A percentile compares a stretch with the other conserved stretches of the same genome.
Evolutionary conservation across 1,140 invertebrate genomes (phyloP).

Genomic region (Oryzaephilus surinamensis): DNA sequence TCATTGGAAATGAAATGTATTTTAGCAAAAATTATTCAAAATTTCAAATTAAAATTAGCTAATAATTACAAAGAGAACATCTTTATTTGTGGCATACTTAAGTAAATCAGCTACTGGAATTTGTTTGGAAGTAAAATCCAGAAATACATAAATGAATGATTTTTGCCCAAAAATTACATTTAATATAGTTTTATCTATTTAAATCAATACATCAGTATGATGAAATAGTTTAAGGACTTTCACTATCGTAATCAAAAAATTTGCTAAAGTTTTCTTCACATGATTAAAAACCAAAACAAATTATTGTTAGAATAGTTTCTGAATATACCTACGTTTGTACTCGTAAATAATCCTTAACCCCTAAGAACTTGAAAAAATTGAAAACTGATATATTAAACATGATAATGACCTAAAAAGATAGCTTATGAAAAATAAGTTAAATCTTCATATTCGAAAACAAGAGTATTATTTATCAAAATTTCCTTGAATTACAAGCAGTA

Average conservation of each 20-base stretch:
- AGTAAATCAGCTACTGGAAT: slow-evolving; percentile 24
- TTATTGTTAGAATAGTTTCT: too few relatives aligned
- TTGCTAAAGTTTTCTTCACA: too few relatives aligned
- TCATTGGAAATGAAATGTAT: slow-evolving; percentile 37
- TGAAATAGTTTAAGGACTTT: too few relatives aligned
- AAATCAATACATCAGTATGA: too few relatives aligned
- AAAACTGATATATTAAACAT: not conserved
- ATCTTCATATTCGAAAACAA: not conserved
- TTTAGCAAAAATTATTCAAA: slow-evolving; percentile 36
- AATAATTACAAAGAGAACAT: slow-evolving; percentile 5
- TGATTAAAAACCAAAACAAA: too few relatives aligned
- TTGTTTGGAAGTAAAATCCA: not conserved
- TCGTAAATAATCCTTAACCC: too few relatives aligned
- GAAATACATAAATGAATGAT: not conserved
- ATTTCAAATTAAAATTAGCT: slow-evolving; percentile 19
- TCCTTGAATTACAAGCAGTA: too few relatives aligned
- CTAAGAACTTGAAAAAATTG: too few relatives aligned
- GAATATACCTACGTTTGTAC: too few relatives aligned
- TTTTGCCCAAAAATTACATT: not conserved
- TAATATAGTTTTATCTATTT: not conserved
- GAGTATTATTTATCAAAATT: too few relatives aligned
- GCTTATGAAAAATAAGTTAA: not conserved
- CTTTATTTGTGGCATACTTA: slow-evolving; percentile 16
- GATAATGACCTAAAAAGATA: not conserved
- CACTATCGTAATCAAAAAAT: too few relatives aligned